Conservation (phyloP, 1,140 invertebrate genomes). For the Manduca sexta region DNA sequence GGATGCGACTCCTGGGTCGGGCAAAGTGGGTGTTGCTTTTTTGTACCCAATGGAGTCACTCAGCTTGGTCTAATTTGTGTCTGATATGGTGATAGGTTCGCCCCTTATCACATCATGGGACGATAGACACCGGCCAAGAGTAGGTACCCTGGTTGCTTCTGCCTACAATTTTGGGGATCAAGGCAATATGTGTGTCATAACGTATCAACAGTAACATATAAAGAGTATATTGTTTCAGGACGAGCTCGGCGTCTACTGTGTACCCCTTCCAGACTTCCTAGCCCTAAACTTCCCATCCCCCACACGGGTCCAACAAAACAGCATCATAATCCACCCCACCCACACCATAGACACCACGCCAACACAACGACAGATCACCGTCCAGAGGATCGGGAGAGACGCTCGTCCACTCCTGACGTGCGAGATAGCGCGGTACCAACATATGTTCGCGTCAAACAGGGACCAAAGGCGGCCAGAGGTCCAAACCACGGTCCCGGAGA, state of each 20-base stretch:
- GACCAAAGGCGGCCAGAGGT: neutral
- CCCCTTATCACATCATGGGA: too few species aligned
- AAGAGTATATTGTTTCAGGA: too few species aligned
- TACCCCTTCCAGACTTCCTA: constrained; percentile 59
- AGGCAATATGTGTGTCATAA: too few species aligned
- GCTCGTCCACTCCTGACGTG: constrained; percentile 49
- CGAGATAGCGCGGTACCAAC: constrained; percentile 61
- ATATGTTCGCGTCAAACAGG: constrained; percentile 47
- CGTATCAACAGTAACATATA: too few species aligned
- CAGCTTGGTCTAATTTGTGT: too few species aligned
- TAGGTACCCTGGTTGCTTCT: too few species aligned
- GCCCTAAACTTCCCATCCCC: constrained; percentile 47
- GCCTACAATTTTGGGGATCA: too few species aligned
- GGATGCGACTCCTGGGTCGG: too few species aligned
- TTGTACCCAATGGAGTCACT: too few species aligned
- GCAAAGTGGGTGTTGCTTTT: too few species aligned
- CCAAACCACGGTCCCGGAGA: neutral
- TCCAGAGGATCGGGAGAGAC: constrained; percentile 64
- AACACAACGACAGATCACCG: constrained; percentile 50
- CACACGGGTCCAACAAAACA: constrained; percentile 32
- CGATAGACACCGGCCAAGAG: too few species aligned
- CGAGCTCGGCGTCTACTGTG: constrained; percentile 61
- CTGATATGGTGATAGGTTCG: too few species aligned
- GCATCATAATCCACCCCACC: constrained; percentile 37
- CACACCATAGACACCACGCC: constrained; percentile 19